These are phyloP conservation scores for Macrophya annulata DNA, from an alignment of 2,888 invertebrate genomes.

Conservation along the genomic window DNA sequence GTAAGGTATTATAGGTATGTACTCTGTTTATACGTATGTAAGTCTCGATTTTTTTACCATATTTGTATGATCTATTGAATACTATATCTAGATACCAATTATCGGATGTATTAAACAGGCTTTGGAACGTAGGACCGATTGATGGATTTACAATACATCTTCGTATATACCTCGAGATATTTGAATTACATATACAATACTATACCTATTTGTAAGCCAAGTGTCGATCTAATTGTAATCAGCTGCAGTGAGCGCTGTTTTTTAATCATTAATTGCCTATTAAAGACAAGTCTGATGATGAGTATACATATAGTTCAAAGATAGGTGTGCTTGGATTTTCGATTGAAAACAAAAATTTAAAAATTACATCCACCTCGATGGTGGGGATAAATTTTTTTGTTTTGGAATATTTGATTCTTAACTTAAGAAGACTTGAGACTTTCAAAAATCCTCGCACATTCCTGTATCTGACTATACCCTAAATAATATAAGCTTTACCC, in stretches of 20 bases:
- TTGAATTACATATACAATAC: not conserved
- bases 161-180: constrained; percentile 20
- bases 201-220: constrained; percentile 32
- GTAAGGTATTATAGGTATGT: not conserved
- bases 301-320: not conserved
- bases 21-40: not conserved
- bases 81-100: constrained; percentile 11
- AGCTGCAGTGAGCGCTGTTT: not conserved
- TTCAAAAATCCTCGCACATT: not conserved
- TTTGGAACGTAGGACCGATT: constrained; percentile 17
- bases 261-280: not conserved
- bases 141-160: constrained; percentile 16
- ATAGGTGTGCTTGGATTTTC: not conserved
- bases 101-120: not conserved
- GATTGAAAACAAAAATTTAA: not conserved
- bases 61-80: constrained; percentile 47
- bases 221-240: constrained; percentile 39
- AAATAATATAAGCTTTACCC: constrained; percentile 9
- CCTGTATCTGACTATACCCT: not conserved
- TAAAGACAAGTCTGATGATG: constrained; percentile 24
- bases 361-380: not conserved
- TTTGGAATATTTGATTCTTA: not conserved
- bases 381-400: not conserved
- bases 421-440: not conserved
- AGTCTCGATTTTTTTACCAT: constrained; percentile 40